These are phyloP conservation scores for Equus przewalskii DNA, from an alignment of 2,113 vertebrate species.

Conservation along the genomic window DNA sequence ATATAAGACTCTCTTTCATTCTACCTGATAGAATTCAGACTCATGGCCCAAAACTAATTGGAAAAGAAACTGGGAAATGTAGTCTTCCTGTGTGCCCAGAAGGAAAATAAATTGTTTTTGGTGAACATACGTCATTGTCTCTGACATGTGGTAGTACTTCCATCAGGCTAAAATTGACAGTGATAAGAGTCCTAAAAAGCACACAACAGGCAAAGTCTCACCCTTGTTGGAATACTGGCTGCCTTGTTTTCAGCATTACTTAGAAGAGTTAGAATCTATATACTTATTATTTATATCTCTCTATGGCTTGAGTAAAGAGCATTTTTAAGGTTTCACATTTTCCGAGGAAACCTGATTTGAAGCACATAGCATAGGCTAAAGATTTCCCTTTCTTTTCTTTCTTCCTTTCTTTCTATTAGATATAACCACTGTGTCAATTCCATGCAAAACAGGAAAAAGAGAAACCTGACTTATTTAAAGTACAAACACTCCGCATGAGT, in stretches of 20 bases:
- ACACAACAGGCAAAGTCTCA: neutral
- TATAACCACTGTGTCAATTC: neutral
- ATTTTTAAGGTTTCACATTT: neutral
- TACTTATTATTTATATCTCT: slow-evolving; percentile 25
- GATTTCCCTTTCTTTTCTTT: too few relatives aligned
- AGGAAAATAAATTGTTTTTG: neutral
- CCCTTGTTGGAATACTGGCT: neutral
- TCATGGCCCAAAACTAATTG: neutral
- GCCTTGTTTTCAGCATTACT: neutral
- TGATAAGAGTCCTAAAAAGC: neutral
- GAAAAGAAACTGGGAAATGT: slow-evolving; percentile 30
- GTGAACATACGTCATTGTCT: neutral
- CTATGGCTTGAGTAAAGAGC: neutral
- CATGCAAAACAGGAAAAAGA: neutral
- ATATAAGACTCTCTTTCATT: neutral
- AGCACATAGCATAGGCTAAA: neutral
- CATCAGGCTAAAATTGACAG: slow-evolving; percentile 9
- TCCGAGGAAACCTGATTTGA: slow-evolving; percentile 1
- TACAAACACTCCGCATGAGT: neutral
- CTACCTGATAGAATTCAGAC: neutral
- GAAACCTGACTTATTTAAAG: neutral
- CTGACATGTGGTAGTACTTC: neutral
- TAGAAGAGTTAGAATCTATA: neutral
- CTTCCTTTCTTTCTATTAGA: neutral
- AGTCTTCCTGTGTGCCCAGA: neutral